Evolutionary conservation across 2,888 invertebrate genomes (phyloP), one percentile per base, ranked within the genome.

Genomic region (Odiellus spinosus): DNA sequence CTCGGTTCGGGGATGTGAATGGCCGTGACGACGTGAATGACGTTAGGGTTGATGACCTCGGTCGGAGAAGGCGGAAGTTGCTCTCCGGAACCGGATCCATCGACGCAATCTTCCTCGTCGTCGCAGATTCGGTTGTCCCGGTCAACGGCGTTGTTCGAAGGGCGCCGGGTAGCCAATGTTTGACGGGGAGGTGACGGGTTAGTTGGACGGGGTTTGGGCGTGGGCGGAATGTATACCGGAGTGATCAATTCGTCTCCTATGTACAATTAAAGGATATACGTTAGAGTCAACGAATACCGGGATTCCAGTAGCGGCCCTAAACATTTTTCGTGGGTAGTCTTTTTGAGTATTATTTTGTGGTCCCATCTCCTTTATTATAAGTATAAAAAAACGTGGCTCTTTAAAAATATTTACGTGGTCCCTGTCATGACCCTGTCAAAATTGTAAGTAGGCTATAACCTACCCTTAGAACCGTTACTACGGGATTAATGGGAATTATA

Each of bases 31-130:
- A 12, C 12, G 10, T 40, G 44, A 12, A 26, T 40, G 14, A 40
- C 32, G 12, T 48, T 41, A 4, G 49, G 47, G 21, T 48, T 47
- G 20, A 47, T 19, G 36, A 40, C 42, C 35, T 46, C 47, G 5
- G 47, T 46, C n/a, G 49, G 47, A 12, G 36, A 14, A 15, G 17
- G 40, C 18, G 21, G 44, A 11, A 47, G 45, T 4, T 46, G 47
- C 26, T 50, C 49, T 5, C 47, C 50, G 12, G 45, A 43, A 6
- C 52, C 52, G 11, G 52, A 52, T 12, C 52, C 52, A 32, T 52
- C 52, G 10, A 47, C 44, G 19, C 43, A 43, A 35, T 41, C 42
- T 18, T 51, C 51, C n/a, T 44, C 46, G 20, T 52, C 52, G 15
- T 51, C 51, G 40, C 46, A 48, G 18, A 46, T 43, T 8, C 38